Conservation (phyloP, 2,113 vertebrate genomes). For the Pteronura brasiliensis region DNA sequence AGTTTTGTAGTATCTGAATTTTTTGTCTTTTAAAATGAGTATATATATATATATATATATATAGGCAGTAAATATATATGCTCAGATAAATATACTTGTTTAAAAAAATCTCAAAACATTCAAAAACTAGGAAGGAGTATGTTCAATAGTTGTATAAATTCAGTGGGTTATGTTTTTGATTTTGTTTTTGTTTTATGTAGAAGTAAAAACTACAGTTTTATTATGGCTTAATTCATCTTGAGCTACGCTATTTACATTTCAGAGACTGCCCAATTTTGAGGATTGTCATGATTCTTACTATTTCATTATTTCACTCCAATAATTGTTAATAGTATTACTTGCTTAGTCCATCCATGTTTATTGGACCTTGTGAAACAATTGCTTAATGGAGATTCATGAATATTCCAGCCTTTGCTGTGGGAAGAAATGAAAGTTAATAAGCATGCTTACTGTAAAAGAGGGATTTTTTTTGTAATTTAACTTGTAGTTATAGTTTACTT, state of each 20-base stretch:
- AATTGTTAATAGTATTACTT: constrained; percentile 79
- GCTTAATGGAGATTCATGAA: constrained; percentile 72
- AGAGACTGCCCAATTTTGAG: constrained; percentile 78
- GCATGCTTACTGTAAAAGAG: constrained; percentile 75
- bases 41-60: constrained; percentile 34
- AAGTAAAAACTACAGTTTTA: constrained; percentile 80
- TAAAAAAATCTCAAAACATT: constrained; percentile 78
- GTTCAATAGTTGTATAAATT: constrained; percentile 84
- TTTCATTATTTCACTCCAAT: constrained; percentile 81
- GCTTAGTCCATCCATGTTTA: constrained; percentile 73
- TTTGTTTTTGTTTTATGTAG: constrained; percentile 77
- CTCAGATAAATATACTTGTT: constrained; percentile 80
- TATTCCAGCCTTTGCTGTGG: constrained; percentile 66
- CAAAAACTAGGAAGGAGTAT: constrained; percentile 76
- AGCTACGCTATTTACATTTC: constrained; percentile 81
- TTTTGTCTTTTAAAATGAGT: constrained; percentile 84
- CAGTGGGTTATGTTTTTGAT: constrained; percentile 52
- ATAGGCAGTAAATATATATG: constrained; percentile 79
- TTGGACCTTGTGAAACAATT: constrained; percentile 74
- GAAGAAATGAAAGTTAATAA: constrained; percentile 75
- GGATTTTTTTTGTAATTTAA: constrained; percentile 76
- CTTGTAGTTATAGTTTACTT: constrained; percentile 69
- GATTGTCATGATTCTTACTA: constrained; percentile 75
- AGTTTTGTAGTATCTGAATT: constrained; percentile 78
- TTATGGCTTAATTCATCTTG: constrained; percentile 79